phyloP scores from a whole-genome alignment of 2,797 vertebrate genomes.

The Brotula barbata region DNA sequence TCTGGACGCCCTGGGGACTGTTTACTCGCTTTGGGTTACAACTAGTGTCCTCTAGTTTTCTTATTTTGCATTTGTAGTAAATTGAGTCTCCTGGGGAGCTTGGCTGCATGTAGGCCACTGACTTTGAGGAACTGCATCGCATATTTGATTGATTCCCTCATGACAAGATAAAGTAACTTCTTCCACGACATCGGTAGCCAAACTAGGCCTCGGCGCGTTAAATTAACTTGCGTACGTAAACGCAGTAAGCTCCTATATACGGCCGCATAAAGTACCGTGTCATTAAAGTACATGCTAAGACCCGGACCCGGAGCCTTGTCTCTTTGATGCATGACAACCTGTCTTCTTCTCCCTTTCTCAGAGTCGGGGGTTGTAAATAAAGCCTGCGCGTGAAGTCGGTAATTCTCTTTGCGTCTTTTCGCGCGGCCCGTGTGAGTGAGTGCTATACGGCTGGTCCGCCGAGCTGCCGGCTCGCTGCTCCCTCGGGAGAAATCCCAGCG shows the following conservation, averaged over 20 bases:
- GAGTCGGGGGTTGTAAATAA: constrained; percentile 39
- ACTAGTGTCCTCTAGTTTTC: constrained; percentile 38
- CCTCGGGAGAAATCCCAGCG: constrained; percentile 55
- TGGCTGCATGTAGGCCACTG: constrained; percentile 43
- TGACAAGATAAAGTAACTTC: constrained; percentile 22
- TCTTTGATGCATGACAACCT: constrained; percentile 32
- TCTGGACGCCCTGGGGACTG: constrained; percentile 12
- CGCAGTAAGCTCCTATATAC: not conserved
- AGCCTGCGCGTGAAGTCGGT: constrained; percentile 11
- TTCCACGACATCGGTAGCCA: not conserved
- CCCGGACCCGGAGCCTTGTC: constrained; percentile 29
- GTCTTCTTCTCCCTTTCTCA: constrained; percentile 4
- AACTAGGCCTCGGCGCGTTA: constrained; percentile 29
- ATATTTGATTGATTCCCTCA: constrained; percentile 48
- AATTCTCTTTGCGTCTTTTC: constrained; percentile 52
- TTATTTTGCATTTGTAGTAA: constrained; percentile 31
- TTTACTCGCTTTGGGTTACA: constrained; percentile 27
- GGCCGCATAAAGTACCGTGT: constrained; percentile 11
- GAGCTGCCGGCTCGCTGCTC: constrained; percentile 55
- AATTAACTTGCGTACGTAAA: constrained; percentile 5
- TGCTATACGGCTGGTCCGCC: constrained; percentile 46
- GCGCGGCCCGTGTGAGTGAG: constrained; percentile 32
- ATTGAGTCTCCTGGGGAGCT: constrained; percentile 34
- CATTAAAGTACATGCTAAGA: constrained; percentile 15
- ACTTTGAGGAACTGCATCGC: constrained; percentile 32